Evolutionary conservation across 2,113 vertebrate species (phyloP).

Genomic region (Stictonetta naevosa): DNA sequence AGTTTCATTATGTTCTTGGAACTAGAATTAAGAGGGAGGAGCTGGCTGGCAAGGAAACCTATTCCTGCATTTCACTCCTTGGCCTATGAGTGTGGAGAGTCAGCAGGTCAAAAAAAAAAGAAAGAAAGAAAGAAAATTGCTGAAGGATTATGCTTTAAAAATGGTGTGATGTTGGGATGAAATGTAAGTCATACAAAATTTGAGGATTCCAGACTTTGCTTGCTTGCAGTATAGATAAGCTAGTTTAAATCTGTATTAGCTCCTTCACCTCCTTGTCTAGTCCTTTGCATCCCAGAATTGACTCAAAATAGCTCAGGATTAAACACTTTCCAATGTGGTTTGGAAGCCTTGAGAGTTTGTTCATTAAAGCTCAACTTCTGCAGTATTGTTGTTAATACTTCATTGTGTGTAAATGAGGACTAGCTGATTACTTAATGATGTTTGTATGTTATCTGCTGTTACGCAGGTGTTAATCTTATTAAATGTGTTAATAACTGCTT

Average conservation of each 20-base stretch:
- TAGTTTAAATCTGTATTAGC: not conserved
- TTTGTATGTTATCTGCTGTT: conserved; percentile 22
- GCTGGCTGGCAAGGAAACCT: conserved; percentile 35
- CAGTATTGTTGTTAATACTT: not conserved
- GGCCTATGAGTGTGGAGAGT: not conserved
- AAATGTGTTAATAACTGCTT: conserved; percentile 50
- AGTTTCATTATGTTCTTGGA: conserved; percentile 68
- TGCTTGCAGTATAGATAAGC: not conserved
- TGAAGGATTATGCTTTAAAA: not conserved
- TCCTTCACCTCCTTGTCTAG: not conserved
- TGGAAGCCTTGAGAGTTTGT: not conserved
- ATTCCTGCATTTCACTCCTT: conserved; percentile 12
- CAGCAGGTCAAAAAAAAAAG: not conserved
- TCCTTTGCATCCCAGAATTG: not conserved
- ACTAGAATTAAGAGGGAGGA: conserved; percentile 67
- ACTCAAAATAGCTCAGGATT: not conserved
- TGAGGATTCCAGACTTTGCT: not conserved
- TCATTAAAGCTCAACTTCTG: not conserved
- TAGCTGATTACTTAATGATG: conserved; percentile 32
- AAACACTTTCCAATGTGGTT: not conserved
- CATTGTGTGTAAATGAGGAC: conserved; percentile 41
- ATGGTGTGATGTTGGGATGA: not conserved
- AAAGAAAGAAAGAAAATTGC: not conserved
- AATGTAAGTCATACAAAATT: not conserved
- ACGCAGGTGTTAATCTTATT: conserved; percentile 31